These are phyloP conservation scores for Tenebrosternarchus preto DNA, from an alignment of 2,113 vertebrate genomes.

Conservation along the genomic window DNA sequence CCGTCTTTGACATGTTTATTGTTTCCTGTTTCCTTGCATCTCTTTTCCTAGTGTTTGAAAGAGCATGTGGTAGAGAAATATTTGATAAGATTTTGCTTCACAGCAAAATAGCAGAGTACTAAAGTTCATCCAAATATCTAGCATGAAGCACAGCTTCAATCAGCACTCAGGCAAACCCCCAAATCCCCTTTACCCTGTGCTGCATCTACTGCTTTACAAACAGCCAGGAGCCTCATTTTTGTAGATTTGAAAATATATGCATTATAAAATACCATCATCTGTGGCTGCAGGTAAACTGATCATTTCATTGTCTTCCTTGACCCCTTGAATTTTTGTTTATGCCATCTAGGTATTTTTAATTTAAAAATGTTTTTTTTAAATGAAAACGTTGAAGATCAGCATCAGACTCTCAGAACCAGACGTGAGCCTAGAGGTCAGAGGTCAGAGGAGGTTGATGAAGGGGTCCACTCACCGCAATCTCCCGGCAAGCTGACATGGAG, in stretches of 20 bases:
- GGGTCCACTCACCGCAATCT: slow-evolving; percentile 92
- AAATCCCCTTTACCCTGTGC: neutral
- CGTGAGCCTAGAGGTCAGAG: too few species aligned
- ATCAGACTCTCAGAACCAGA: too few species aligned
- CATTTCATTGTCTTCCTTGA: neutral
- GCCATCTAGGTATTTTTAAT: neutral
- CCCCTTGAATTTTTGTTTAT: neutral
- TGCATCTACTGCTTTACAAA: neutral
- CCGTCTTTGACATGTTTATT: too few species aligned
- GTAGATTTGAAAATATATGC: too few species aligned
- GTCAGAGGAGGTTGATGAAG: neutral
- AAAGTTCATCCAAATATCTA: too few species aligned
- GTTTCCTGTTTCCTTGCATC: too few species aligned
- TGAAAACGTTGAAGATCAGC: neutral
- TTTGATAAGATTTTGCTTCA: too few species aligned
- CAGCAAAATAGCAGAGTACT: too few species aligned
- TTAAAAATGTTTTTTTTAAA: neutral
- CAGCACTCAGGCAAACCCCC: neutral
- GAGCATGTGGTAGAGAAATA: too few species aligned
- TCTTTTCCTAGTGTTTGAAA: too few species aligned
- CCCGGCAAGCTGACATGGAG: slow-evolving; percentile 99
- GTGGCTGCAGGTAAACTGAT: neutral
- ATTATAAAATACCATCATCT: neutral
- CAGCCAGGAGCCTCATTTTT: neutral
- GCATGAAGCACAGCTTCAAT: neutral